Percentiles rank a stretch among this genome's conserved stretches.
Conservation (phyloP, 2,797 vertebrate genomes). For the Dallia pectoralis region DNA sequence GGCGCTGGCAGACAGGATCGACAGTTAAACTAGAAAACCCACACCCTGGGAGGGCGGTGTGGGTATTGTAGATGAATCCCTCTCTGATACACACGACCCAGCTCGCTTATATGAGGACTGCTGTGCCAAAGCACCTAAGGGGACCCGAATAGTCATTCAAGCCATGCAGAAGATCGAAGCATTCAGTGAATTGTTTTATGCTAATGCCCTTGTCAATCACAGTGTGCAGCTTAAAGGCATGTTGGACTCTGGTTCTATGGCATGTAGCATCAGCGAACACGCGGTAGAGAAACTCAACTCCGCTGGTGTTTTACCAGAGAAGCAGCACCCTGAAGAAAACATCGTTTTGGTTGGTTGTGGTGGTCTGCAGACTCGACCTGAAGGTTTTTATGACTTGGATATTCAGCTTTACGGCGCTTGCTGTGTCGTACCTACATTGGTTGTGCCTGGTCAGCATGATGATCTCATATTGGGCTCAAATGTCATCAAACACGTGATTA, state of each 20-base stretch:
- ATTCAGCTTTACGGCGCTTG: slow-evolving; percentile 35
- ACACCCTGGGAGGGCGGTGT: too few relatives aligned
- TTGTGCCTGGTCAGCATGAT: slow-evolving; percentile 40
- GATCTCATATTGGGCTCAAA: slow-evolving; percentile 45
- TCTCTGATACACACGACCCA: too few relatives aligned
- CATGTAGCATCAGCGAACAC: slow-evolving; percentile 45
- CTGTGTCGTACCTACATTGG: slow-evolving; percentile 29
- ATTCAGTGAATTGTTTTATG: slow-evolving; percentile 37
- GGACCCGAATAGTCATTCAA: too few relatives aligned
- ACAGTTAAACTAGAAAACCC: too few relatives aligned
- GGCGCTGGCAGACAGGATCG: too few relatives aligned
- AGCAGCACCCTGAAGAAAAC: background rate
- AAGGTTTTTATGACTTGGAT: slow-evolving; percentile 43
- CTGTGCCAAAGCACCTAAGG: too few relatives aligned
- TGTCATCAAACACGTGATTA: slow-evolving; percentile 41
- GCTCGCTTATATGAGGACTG: too few relatives aligned
- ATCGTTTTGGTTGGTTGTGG: slow-evolving; percentile 42
- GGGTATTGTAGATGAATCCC: too few relatives aligned
- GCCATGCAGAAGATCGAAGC: too few relatives aligned
- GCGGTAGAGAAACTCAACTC: slow-evolving; percentile 25
- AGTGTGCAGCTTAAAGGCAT: slow-evolving; percentile 8
- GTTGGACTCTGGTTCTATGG: slow-evolving; percentile 47
- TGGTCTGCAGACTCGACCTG: slow-evolving; percentile 2
- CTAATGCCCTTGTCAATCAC: slow-evolving; percentile 16
- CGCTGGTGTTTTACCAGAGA: background rate